Conservation (phyloP, 2,888 invertebrate genomes). For the Heliconius aoede region DNA sequence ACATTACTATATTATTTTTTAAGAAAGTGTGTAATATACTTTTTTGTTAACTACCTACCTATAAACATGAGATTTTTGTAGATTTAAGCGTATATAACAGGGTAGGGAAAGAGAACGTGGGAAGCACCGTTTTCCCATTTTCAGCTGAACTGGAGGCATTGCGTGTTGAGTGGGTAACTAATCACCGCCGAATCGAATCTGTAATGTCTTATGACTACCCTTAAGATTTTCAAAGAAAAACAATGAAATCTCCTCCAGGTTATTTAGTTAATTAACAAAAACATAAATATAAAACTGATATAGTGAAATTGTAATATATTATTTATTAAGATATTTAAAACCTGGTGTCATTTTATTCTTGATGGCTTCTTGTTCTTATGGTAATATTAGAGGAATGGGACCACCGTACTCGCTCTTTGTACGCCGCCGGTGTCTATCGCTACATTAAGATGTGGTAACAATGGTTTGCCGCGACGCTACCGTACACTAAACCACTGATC, state of each 20-base stretch:
- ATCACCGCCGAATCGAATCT: too few relatives aligned
- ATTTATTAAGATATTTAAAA: not conserved
- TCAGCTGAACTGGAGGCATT: too few relatives aligned
- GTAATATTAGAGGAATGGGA: not conserved
- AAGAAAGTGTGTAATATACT: not conserved
- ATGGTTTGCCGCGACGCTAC: slow-evolving; percentile 36
- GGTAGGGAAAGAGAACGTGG: too few relatives aligned
- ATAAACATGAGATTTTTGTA: not conserved
- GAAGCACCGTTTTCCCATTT: too few relatives aligned
- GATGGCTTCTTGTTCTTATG: slow-evolving; percentile 4
- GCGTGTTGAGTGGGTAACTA: too few relatives aligned
- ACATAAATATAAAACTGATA: not conserved
- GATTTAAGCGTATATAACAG: too few relatives aligned
- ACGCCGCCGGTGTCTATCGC: slow-evolving; percentile 24
- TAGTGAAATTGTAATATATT: not conserved
- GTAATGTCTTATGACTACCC: too few relatives aligned
- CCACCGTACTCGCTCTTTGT: not conserved
- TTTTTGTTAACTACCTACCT: not conserved
- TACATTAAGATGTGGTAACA: slow-evolving; percentile 38
- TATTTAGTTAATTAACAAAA: too few relatives aligned
- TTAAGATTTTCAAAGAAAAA: too few relatives aligned
- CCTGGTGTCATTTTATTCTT: not conserved
- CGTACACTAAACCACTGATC: slow-evolving; percentile 34
- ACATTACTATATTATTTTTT: not conserved
- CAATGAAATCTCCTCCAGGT: too few relatives aligned